A percentile compares a stretch with the other conserved stretches of the same genome.
phyloP scores from a whole-genome alignment of 2,113 vertebrate species.

The Oceanodroma tethys region DNA sequence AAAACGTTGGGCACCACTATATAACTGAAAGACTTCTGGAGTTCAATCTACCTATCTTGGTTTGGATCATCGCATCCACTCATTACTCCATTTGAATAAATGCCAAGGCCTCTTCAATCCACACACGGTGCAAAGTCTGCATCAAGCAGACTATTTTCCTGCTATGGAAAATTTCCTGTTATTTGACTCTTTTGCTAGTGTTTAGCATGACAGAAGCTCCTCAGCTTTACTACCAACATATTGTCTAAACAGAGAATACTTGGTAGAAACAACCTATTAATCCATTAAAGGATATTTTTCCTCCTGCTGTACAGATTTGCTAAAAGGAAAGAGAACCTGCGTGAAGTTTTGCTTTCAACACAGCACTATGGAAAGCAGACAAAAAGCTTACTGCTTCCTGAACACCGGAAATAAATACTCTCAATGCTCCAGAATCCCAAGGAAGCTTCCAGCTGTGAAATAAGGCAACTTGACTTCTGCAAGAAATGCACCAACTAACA shows the following conservation, averaged over 20 bases:
- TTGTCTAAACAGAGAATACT: background rate
- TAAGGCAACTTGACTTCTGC: background rate
- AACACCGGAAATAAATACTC: background rate
- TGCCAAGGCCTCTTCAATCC: background rate
- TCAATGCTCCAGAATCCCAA: background rate
- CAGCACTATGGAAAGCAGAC: background rate
- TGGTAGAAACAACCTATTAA: background rate
- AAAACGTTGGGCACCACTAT: background rate
- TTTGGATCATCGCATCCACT: background rate
- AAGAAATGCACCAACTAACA: background rate
- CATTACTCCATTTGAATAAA: background rate
- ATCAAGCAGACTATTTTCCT: background rate
- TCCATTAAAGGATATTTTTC: background rate
- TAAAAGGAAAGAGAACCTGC: background rate
- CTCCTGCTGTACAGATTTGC: background rate
- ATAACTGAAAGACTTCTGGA: background rate
- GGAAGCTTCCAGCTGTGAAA: constrained; percentile 5
- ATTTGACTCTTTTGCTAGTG: background rate
- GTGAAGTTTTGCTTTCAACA: background rate
- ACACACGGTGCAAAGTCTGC: background rate
- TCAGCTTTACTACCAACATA: background rate
- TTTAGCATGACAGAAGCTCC: background rate
- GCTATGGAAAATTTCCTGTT: background rate
- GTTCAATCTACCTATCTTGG: background rate
- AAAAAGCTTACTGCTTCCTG: background rate